Evolutionary conservation across 2,888 invertebrate genomes (phyloP), one percentile per base, ranked within the genome.

Genomic region (Acheta domesticus): DNA sequence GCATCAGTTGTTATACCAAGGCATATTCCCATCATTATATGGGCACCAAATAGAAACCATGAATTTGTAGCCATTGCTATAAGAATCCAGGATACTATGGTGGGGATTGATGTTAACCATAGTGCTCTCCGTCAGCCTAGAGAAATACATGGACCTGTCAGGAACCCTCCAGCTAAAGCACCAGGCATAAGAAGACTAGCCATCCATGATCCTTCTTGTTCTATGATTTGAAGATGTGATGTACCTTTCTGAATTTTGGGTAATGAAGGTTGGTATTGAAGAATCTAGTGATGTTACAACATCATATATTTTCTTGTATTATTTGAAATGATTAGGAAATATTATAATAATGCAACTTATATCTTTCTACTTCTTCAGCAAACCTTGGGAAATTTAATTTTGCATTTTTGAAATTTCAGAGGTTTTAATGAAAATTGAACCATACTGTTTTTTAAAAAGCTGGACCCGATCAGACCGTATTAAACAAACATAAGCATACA

Each of bases 171-270:
- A 8, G 50, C 73, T 50, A 82, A 77, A 8, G 81, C 82, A 8
- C 82, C 82, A n/a, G 82, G 79, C 81, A 83, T 82, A 49, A 81
- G 74, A 2, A 81, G 76, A 48, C 81, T 77, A 3, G 82, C 82
- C 78, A 83, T 74, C 82, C 82, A 83, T n/a, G 82, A 82, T 14
- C 78, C 80, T 36, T 82, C 77, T n/a, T 49, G 74, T 49, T 82
- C 82, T 14, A 79, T 80, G 14, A 83, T 49, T 11, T 75, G 74
- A 48, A 83, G 20, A 19, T 50, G 14, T 20, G 80, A 80, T 20
- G 23, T 49, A 5, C 78, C 76, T 36, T 77, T 48, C 49, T 81
- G 81, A 2, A 83, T 77, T 20, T 80, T 79, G n/a, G 82, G 81
- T 19, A 83, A 62, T 4, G 82, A n/a, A n/a, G n/a, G n/a, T n/a